A percentile compares a stretch with the other conserved stretches of the same genome.
Evolutionary conservation across 2,797 vertebrate species (phyloP).

Genomic region (Crenichthys baileyi): DNA sequence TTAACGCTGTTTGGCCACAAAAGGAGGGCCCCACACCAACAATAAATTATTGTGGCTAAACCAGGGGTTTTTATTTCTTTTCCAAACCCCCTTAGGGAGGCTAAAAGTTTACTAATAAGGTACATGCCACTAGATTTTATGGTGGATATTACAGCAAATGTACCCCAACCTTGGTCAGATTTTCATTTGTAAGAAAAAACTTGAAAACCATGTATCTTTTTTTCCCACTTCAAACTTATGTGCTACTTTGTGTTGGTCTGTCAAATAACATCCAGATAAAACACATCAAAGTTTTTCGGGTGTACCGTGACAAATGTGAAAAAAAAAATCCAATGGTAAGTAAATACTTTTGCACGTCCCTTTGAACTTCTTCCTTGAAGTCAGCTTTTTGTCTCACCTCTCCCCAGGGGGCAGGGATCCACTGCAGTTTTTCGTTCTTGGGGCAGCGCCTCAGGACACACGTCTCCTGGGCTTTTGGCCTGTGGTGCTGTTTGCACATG

Average conservation of each 20-base stretch:
- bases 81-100: too few species aligned
- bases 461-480: conserved; percentile 88
- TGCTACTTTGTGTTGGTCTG: background rate
- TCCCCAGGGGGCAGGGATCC: conserved; percentile 89
- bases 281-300: background rate
- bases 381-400: conserved; percentile 79
- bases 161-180: too few species aligned
- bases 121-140: too few species aligned
- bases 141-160: too few species aligned
- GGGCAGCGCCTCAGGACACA: conserved; percentile 93
- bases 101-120: too few species aligned
- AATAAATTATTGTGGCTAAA: too few species aligned
- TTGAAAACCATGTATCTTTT: background rate
- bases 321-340: background rate
- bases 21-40: too few species aligned
- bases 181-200: too few species aligned
- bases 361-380: background rate
- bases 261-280: background rate
- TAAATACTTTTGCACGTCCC: background rate
- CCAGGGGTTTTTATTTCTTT: too few species aligned
- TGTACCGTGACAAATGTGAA: background rate
- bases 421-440: conserved; percentile 90
- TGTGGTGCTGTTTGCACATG: conserved; percentile 82
- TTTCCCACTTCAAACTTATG: background rate
- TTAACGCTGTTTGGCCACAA: too few species aligned